Conservation (phyloP, 2,888 invertebrate genomes). For the Camptogramma bilineatum region DNA sequence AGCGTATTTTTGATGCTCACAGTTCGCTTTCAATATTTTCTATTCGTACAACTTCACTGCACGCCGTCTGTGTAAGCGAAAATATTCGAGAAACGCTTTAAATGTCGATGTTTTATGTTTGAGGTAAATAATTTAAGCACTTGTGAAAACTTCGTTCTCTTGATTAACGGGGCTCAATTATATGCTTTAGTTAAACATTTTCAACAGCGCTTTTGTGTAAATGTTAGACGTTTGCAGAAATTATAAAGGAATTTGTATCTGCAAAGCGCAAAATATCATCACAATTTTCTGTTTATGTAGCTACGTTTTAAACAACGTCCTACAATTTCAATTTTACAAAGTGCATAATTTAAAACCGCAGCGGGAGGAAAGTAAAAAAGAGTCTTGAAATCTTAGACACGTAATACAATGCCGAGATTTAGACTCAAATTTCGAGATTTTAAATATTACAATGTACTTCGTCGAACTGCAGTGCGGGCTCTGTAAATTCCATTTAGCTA, state of each 20-base stretch:
- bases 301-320: constrained; percentile 49
- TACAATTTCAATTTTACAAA: constrained; percentile 67
- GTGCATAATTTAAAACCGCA: constrained; percentile 69
- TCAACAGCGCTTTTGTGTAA: constrained; percentile 68
- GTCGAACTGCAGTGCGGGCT: constrained; percentile 85
- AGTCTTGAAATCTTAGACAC: constrained; percentile 70
- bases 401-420: constrained; percentile 76
- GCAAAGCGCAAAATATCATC: constrained; percentile 46
- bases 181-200: constrained; percentile 75
- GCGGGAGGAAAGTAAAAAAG: constrained; percentile 57
- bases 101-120: constrained; percentile 81
- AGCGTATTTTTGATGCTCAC: constrained; percentile 76
- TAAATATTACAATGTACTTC: constrained; percentile 84
- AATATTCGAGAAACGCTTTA: constrained; percentile 79
- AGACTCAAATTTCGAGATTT: constrained; percentile 82
- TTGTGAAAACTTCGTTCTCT: constrained; percentile 80
- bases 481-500: constrained; percentile 86
- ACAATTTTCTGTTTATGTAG: constrained; percentile 44
- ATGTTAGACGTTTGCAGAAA: constrained; percentile 65
- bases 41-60: constrained; percentile 74
- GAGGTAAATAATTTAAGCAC: constrained; percentile 81
- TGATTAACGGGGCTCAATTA: constrained; percentile 82
- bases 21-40: constrained; percentile 76
- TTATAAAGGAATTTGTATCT: constrained; percentile 49
- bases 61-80: constrained; percentile 72